Evolutionary conservation across 2,888 invertebrate species (phyloP).

Genomic region (Hesperia comma): DNA sequence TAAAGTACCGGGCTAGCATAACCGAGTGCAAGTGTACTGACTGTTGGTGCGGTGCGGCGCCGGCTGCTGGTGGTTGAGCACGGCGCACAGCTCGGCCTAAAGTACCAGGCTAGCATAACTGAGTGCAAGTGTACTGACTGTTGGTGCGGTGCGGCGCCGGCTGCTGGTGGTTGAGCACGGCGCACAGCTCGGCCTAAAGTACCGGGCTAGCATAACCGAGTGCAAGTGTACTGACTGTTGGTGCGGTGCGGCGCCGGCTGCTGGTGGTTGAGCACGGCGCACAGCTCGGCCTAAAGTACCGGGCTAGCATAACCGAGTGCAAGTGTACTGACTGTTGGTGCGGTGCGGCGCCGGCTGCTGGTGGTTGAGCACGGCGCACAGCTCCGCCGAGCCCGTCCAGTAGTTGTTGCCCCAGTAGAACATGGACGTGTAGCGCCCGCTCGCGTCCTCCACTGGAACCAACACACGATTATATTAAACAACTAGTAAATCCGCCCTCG

Average conservation of each 20-base stretch:
- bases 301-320: background rate
- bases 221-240: conserved; percentile 59
- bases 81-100: too few species aligned
- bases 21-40: too few species aligned
- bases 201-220: background rate
- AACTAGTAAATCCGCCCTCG: too few species aligned
- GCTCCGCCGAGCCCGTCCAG: conserved; percentile 90
- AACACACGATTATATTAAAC: conserved; percentile 6
- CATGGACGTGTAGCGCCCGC: conserved; percentile 90
- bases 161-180: too few species aligned
- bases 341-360: conserved; percentile 61
- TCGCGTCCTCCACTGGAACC: conserved; percentile 83
- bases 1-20: too few species aligned
- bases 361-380: conserved; percentile 86
- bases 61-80: too few species aligned
- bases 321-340: conserved; percentile 59
- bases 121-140: too few species aligned
- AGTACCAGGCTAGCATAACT: too few species aligned
- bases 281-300: conserved; percentile 60
- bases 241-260: conserved; percentile 57
- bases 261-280: conserved; percentile 85
- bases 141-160: too few species aligned
- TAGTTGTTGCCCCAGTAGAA: conserved; percentile 93
- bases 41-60: too few species aligned
- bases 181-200: too few species aligned